Evolutionary conservation across 2,113 vertebrate species (phyloP), one percentile per base, ranked within the genome.

Genomic region (Amazona guildingii): DNA sequence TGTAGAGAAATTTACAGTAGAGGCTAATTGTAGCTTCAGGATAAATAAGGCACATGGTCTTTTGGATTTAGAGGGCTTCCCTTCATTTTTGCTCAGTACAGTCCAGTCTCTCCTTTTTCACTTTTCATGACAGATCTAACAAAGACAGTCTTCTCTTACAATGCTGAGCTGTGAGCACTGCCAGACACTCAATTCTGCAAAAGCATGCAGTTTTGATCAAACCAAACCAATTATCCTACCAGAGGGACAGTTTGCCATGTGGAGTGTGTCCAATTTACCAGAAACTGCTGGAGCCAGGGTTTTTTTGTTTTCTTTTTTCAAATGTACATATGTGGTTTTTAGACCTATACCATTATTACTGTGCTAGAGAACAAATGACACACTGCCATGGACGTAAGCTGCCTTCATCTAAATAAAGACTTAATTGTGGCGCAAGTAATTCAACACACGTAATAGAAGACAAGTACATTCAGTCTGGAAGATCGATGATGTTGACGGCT

Each of bases 371-470:
- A 73, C n/a, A 88, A 86, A 96, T 41, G 73, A 94, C 74, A 49
- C 2, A 2, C 46, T 96, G 54, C 46, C 13, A 5, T 44, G 73
- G 54, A 88, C 63, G 75, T 84, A 92, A 91, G 48, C 37, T 92
- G 64, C 80, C 89, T 91, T 92, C 72, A 93, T 86, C 86, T 90
- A 87, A 95, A 94, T 96, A 90, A 95, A 91, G 92, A 44, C 87
- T 86, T 76, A 93, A 92, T 51, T 80, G 77, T 77, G 94, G 63
- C 78, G 94, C 73, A 90, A 90, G 55, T 62, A 81, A 59, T 90
- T 85, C 82, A 69, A 86, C 79, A 73, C 76, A 82, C n/a, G 44
- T 83, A 85, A 94, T 13, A 80, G 51, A 59, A 92, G 83, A 90
- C 75, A 70, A 62, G 73, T 25, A 62, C 81, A 59, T 93, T 63